phyloP scores from a whole-genome alignment of 2,797 vertebrate species.

The Uromys caudimaculatus region DNA sequence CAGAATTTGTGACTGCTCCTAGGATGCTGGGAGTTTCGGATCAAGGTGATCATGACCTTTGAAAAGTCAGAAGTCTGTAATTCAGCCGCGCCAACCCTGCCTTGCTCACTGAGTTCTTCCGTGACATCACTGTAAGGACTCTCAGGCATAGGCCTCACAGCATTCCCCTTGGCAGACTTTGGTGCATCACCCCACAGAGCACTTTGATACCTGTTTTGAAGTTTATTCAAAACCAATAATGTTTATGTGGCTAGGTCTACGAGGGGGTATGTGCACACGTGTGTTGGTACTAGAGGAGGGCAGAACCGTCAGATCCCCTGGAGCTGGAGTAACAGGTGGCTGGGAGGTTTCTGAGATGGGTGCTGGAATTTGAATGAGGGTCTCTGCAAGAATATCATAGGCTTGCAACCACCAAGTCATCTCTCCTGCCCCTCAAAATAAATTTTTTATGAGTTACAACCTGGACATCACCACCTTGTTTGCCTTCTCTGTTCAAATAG shows the following conservation, averaged over 20 bases:
- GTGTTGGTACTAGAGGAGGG: too few species aligned
- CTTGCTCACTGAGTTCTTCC: conserved; percentile 92
- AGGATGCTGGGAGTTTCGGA: conserved; percentile 95
- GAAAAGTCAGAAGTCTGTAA: conserved; percentile 89
- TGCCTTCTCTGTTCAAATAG: conserved; percentile 94
- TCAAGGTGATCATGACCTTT: conserved; percentile 93
- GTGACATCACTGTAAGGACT: conserved; percentile 90
- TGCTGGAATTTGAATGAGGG: neutral
- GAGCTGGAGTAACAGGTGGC: neutral
- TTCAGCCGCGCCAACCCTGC: conserved; percentile 90
- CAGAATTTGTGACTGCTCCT: conserved; percentile 92
- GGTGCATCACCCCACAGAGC: conserved; percentile 90
- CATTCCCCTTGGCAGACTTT: conserved; percentile 91
- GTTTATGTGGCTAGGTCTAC: neutral
- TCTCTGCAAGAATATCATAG: neutral
- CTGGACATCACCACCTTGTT: conserved; percentile 94
- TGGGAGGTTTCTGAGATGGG: neutral
- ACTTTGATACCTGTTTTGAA: conserved; percentile 84
- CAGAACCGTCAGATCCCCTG: neutral
- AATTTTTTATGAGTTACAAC: conserved; percentile 88
- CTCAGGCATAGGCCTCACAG: conserved; percentile 89
- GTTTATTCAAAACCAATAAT: neutral
- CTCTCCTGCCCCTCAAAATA: conserved; percentile 82
- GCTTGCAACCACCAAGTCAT: neutral
- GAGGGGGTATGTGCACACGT: neutral